These are phyloP conservation scores for Mythimna pallens DNA, from an alignment of 2,888 invertebrate species.

Conservation along the genomic window DNA sequence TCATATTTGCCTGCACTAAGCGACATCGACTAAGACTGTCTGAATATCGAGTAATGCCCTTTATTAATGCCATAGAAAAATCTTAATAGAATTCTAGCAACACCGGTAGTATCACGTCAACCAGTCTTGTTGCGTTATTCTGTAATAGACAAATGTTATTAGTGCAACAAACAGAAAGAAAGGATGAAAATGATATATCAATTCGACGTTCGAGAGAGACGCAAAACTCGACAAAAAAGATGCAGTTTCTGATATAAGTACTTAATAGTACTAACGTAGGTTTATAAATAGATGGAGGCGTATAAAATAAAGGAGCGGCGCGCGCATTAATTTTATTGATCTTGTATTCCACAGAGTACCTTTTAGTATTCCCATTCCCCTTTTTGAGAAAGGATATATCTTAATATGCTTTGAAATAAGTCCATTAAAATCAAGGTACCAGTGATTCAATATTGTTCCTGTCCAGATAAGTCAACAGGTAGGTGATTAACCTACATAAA, in stretches of 20 bases:
- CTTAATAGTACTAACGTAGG: background rate
- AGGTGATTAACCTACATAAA: no score
- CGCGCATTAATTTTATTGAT: slow-evolving; percentile 1
- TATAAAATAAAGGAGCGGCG: background rate
- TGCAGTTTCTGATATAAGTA: background rate
- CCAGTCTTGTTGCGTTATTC: background rate
- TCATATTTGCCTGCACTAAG: no score
- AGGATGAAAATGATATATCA: background rate
- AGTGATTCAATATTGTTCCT: background rate
- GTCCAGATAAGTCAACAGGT: background rate
- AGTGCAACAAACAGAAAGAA: background rate
- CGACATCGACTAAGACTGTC: no score
- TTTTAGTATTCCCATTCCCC: slow-evolving; percentile 1
- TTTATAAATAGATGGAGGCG: background rate
- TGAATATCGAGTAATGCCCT: no score
- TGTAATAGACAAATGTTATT: no score
- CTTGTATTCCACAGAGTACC: background rate
- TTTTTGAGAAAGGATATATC: background rate
- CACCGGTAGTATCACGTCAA: background rate
- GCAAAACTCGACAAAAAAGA: background rate
- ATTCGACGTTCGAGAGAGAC: background rate
- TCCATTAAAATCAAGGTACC: background rate
- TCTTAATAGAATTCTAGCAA: no score
- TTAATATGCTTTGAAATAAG: background rate
- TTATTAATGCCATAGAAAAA: no score